Base-by-base conservation (phyloP, 2,113 vertebrate genomes). In the Gobio gobio region DNA sequence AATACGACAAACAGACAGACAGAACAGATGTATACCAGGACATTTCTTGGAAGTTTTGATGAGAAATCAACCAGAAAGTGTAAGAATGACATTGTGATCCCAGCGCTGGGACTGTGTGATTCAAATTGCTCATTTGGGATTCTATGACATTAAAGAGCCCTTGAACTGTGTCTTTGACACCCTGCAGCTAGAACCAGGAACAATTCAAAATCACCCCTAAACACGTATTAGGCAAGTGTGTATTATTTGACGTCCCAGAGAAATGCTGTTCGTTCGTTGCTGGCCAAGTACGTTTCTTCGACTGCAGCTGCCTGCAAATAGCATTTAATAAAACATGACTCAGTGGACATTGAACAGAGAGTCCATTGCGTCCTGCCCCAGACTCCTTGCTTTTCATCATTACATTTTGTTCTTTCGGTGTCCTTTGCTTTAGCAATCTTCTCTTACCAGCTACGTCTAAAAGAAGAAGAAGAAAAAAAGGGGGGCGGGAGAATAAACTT, bases 161-260 rank as follows among this genome's bases (percentile, higher is more conserved):
- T 80, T 70, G 45, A 82, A 82, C 79, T 29, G 20, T 70, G 26
- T 70, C 79, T 64, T 82, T n/a, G 63, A 64, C 40, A 13, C 40
- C 78, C 59, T 24, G 26, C 79, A 66, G 79, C 47, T 56, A 10
- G 8, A 63, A 66, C 43, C 83, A 43, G 7, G 58, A 40, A 77
- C 40, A 47, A 77, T 84, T 56, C n/a, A n/a, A 29, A 54, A 84
- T 84, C 59, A 77, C 12, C 74, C 5, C 64, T 43, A 40, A 66
- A 70, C 36, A 13, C 1, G 16, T 49, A 33, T 10, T 22, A 43
- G 14, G 10, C 24, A 29, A 72, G 64, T 29, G 36, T 70, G 18
- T 66, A 63, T 64, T 64, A 81, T 81, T 45, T 61, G 26, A 85
- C 63, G 26, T 81, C 66, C 45, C 18, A 26, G 56, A 47, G 84